Conservation (phyloP, 2,797 vertebrate species). For the Mormyrops boulengeri region DNA sequence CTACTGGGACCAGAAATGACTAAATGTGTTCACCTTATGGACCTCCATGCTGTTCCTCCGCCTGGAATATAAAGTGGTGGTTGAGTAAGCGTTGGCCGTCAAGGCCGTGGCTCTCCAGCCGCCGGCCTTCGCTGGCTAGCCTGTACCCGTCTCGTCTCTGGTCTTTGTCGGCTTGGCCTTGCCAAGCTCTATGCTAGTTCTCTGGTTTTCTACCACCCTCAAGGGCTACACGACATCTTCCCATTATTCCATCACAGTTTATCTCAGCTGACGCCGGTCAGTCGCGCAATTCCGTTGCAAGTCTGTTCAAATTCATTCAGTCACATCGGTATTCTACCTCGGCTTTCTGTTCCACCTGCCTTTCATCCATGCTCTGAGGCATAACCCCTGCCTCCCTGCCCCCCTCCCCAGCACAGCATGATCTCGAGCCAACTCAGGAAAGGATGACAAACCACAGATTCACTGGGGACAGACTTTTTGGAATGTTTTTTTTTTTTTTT, state of each 20-base stretch:
- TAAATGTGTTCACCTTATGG: neutral
- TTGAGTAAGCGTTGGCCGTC: neutral
- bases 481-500: neutral
- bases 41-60: neutral
- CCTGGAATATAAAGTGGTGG: neutral
- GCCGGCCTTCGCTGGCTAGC: neutral
- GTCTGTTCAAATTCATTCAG: neutral
- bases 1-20: neutral
- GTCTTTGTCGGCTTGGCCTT: neutral
- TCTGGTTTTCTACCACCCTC: neutral
- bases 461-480: neutral
- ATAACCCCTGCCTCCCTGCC: neutral
- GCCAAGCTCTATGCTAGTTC: neutral
- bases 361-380: neutral
- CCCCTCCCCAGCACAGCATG: neutral
- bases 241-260: neutral
- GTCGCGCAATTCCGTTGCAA: neutral
- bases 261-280: neutral
- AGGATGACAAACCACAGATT: slow-evolving; percentile 5
- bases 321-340: neutral
- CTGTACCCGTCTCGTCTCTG: neutral
- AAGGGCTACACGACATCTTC: neutral
- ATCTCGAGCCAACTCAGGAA: neutral
- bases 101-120: neutral
- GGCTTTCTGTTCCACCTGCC: neutral